Evolutionary conservation across 2,888 invertebrate species (phyloP).

Genomic region (Coenonympha arcania): DNA sequence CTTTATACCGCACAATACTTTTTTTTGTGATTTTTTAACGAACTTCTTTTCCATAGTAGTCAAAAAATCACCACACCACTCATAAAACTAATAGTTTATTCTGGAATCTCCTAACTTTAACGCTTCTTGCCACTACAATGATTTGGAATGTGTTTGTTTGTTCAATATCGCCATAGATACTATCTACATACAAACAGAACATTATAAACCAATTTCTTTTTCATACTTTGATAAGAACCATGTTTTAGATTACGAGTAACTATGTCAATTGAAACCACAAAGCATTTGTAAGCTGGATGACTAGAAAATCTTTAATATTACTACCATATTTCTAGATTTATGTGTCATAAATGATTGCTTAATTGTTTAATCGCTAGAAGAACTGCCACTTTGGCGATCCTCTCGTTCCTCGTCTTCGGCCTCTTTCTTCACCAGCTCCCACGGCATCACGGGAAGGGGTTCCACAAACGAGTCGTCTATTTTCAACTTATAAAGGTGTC

Average conservation of each 20-base stretch:
- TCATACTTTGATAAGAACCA: too few relatives aligned
- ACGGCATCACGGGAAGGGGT: constrained; percentile 64
- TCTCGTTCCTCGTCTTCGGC: constrained; percentile 39
- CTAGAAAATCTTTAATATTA: constrained; percentile 1
- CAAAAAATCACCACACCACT: neutral
- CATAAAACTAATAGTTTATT: neutral
- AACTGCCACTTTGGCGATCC: constrained; percentile 40
- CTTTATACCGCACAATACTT: constrained; percentile 50
- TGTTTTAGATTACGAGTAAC: too few relatives aligned
- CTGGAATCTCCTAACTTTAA: neutral
- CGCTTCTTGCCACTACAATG: constrained; percentile 1
- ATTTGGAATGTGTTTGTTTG: neutral
- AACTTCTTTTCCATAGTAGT: constrained; percentile 37
- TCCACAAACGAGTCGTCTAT: constrained; percentile 65
- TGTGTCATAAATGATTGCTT: neutral
- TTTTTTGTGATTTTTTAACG: constrained; percentile 41
- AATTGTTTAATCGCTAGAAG: constrained; percentile 44
- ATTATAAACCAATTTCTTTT: too few relatives aligned
- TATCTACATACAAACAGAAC: neutral
- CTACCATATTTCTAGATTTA: neutral
- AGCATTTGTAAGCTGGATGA: neutral
- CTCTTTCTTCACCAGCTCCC: constrained; percentile 57
- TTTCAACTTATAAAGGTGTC: constrained; percentile 57
- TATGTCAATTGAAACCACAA: too few relatives aligned
- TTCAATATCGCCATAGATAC: constrained; percentile 27